Evolutionary conservation across 2,113 vertebrate genomes (phyloP).

Genomic region (Saimiri boliviensis): DNA sequence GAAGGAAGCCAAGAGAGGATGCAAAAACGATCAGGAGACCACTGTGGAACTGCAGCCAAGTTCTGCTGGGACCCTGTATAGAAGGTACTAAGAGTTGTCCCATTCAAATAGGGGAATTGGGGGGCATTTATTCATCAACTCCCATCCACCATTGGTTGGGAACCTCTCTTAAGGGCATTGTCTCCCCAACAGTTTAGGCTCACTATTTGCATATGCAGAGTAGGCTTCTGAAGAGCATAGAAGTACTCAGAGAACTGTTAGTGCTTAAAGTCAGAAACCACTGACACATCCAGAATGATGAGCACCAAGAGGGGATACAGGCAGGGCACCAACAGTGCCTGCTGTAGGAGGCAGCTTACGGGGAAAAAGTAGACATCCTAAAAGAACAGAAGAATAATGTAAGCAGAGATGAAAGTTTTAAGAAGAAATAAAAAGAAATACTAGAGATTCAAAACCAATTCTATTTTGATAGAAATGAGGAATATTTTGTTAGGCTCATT

Average conservation of each 20-base stretch:
- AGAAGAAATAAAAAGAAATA: background rate
- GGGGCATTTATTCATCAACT: background rate
- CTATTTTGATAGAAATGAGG: background rate
- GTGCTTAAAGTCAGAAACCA: background rate
- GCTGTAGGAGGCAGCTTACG: background rate
- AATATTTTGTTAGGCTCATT: background rate
- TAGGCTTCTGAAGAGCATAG: background rate
- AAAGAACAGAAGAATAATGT: background rate
- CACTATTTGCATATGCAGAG: background rate
- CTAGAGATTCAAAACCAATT: background rate
- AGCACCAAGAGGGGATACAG: background rate
- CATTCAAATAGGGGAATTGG: background rate
- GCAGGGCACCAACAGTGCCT: rapidly evolving
- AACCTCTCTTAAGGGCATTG: background rate
- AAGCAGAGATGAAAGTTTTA: background rate
- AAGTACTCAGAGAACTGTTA: background rate
- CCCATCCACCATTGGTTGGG: background rate
- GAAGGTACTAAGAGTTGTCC: background rate
- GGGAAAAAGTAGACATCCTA: background rate
- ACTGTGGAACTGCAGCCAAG: background rate
- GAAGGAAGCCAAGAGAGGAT: background rate
- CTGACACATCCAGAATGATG: background rate
- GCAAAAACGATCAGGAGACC: background rate
- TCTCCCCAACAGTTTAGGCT: background rate
- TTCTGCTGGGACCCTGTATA: background rate